Conservation (phyloP, 2,797 vertebrate species). For the Lepilemur ruficaudatus region DNA sequence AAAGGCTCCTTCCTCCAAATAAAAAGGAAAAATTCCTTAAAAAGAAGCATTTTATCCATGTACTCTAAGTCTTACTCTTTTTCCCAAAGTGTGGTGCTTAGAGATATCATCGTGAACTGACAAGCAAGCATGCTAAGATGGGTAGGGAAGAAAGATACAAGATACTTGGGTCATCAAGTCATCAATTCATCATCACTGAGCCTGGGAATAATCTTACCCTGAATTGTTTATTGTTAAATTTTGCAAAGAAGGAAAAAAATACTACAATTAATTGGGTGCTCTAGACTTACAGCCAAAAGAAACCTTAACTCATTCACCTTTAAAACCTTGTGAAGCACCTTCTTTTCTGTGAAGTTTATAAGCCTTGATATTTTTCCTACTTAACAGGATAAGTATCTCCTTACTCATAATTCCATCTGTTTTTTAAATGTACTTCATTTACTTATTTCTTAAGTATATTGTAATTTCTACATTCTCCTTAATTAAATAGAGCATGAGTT, state of each 20-base stretch:
- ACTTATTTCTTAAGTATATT: not conserved
- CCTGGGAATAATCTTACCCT: not conserved
- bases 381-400: not conserved
- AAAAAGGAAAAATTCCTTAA: not conserved
- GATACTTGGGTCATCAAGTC: not conserved
- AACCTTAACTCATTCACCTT: not conserved
- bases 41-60: not conserved
- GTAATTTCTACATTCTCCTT: not conserved
- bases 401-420: not conserved
- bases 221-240: not conserved
- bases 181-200: not conserved
- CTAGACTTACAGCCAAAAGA: not conserved
- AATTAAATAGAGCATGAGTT: not conserved
- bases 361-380: not conserved
- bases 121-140: not conserved
- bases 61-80: not conserved
- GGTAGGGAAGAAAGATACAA: not conserved
- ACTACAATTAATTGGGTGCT: not conserved
- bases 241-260: not conserved
- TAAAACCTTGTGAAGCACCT: not conserved
- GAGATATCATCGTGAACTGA: not conserved
- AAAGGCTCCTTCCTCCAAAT: not conserved
- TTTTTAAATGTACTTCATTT: not conserved
- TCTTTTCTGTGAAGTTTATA: not conserved
- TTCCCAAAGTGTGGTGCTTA: not conserved